Percentiles rank a stretch among this genome's conserved stretches.
Evolutionary conservation across 2,888 invertebrate species (phyloP).

Genomic region (Tachina grossa): DNA sequence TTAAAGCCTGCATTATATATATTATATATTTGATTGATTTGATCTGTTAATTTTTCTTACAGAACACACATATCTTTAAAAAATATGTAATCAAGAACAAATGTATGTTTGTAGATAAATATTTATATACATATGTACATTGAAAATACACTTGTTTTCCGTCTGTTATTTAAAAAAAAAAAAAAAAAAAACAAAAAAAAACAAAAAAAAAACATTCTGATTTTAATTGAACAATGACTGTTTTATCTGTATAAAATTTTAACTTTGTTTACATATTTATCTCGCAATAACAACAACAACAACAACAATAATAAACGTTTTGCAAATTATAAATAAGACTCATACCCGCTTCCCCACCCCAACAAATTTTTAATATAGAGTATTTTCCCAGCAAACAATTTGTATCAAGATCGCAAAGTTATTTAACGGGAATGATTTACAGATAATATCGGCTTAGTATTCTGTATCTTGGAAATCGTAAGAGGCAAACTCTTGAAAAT

Average conservation of each 20-base stretch:
- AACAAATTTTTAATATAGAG: neutral
- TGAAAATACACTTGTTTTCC: neutral
- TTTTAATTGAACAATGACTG: constrained; percentile 6
- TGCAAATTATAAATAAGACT: constrained; percentile 1
- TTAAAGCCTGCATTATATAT: no score
- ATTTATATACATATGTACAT: no score
- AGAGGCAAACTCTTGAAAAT: no score
- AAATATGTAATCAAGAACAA: no score
- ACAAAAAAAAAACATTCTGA: neutral
- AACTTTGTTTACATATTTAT: constrained; percentile 24
- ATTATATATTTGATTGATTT: no score
- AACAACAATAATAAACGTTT: constrained; percentile 2
- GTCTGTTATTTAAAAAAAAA: neutral
- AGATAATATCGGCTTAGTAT: no score
- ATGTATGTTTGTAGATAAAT: no score
- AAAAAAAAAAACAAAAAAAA: no score
- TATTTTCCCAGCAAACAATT: constrained; percentile 1
- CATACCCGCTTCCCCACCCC: neutral
- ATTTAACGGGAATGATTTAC: neutral
- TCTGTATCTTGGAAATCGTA: no score
- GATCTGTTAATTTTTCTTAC: no score
- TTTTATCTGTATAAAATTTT: neutral
- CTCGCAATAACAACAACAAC: neutral
- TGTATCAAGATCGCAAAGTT: neutral
- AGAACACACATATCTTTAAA: no score